Evolutionary conservation across 2,113 vertebrate species (phyloP).

Genomic region (Trematocara zebra): DNA sequence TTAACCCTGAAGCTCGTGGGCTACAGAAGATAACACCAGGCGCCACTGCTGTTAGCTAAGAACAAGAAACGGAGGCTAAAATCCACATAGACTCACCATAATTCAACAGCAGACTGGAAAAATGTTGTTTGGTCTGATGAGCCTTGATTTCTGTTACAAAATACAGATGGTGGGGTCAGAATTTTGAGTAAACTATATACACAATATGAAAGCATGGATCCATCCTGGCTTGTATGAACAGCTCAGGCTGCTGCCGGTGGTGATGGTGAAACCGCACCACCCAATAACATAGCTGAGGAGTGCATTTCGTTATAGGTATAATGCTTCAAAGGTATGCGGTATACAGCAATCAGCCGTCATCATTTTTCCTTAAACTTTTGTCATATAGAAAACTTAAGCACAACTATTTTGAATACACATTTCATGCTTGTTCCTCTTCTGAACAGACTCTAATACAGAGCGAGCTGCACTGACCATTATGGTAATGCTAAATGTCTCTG

Average conservation of each 20-base stretch:
- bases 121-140: background rate
- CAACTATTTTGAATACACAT: background rate
- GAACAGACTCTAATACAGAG: background rate
- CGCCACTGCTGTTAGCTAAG: background rate
- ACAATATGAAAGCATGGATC: background rate
- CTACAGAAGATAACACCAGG: background rate
- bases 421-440: background rate
- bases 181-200: background rate
- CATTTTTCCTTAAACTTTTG: background rate
- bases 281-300: background rate
- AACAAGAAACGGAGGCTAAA: background rate
- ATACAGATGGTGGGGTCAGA: background rate
- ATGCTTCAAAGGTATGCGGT: background rate
- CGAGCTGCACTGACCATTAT: background rate
- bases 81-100: rapidly evolving
- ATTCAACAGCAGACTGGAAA: background rate
- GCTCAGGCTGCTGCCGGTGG: background rate
- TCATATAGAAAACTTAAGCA: background rate
- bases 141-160: background rate
- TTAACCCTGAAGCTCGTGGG: background rate
- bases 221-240: background rate
- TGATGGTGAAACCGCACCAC: background rate
- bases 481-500: background rate
- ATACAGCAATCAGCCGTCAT: background rate
- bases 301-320: background rate